Evolutionary conservation across 2,113 vertebrate genomes (phyloP).

Genomic region (Eleginops maclovinus): DNA sequence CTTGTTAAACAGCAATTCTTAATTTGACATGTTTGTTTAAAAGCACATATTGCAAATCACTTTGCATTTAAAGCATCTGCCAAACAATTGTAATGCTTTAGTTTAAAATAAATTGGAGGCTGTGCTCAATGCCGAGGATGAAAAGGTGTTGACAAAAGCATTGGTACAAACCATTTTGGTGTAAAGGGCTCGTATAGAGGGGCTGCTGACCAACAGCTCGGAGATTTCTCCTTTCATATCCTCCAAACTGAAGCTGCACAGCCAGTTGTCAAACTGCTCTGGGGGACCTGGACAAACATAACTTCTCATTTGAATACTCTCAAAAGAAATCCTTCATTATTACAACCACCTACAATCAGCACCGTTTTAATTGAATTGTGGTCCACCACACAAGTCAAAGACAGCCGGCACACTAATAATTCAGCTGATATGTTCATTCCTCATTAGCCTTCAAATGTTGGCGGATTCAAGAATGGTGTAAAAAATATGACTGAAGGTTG

Average conservation of each 20-base stretch:
- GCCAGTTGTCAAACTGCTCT: slow-evolving; percentile 92
- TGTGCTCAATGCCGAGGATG: not conserved
- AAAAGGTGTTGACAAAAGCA: not conserved
- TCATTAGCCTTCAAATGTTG: too few species aligned
- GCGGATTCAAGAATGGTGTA: too few species aligned
- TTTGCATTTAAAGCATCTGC: not conserved
- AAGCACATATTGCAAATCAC: not conserved
- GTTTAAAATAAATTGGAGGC: not conserved
- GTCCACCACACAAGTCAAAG: not conserved
- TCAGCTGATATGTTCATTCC: too few species aligned
- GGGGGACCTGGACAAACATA: slow-evolving; percentile 85
- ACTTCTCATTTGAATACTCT: slow-evolving; percentile 4
- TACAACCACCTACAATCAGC: not conserved
- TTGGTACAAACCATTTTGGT: slow-evolving; percentile 92
- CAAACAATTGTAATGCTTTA: not conserved
- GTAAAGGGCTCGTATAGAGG: slow-evolving; percentile 95
- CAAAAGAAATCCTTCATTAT: not conserved
- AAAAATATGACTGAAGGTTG: too few species aligned
- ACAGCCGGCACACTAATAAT: not conserved
- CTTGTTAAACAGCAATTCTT: not conserved
- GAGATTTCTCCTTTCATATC: slow-evolving; percentile 94
- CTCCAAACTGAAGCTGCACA: slow-evolving; percentile 89
- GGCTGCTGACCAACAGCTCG: slow-evolving; percentile 92
- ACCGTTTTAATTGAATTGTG: not conserved
- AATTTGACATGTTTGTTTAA: not conserved